These are phyloP conservation scores for Tachysurus vachellii DNA, from an alignment of 2,113 vertebrate genomes.

Conservation along the genomic window DNA sequence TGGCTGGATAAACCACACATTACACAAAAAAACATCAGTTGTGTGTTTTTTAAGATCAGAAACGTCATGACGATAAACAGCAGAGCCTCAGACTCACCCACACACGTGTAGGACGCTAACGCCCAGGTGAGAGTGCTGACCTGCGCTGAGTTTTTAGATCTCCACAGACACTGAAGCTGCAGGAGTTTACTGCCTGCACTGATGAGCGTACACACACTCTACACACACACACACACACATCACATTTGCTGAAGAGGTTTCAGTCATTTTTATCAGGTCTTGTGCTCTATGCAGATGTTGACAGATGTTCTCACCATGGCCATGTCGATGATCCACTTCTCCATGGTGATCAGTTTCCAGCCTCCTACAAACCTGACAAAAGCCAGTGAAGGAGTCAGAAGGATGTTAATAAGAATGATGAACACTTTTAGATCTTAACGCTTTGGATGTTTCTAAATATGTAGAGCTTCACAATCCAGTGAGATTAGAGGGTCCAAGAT, in stretches of 20 bases:
- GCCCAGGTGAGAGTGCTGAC: slow-evolving; percentile 85
- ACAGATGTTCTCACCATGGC: slow-evolving; percentile 78
- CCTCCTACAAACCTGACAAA: slow-evolving; percentile 75
- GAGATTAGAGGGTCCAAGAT: not conserved
- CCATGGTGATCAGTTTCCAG: slow-evolving; percentile 83
- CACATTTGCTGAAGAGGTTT: not conserved
- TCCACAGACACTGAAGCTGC: slow-evolving; percentile 87
- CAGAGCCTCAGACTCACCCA: slow-evolving; percentile 74
- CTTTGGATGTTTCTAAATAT: no score
- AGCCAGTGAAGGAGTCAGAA: slow-evolving; percentile 55
- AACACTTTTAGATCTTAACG: no score
- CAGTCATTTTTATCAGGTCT: not conserved
- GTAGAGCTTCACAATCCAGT: no score
- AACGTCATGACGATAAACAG: not conserved
- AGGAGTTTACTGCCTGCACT: slow-evolving; percentile 86
- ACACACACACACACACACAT: slow-evolving; percentile 38
- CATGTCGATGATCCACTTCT: slow-evolving; percentile 86
- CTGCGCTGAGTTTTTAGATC: slow-evolving; percentile 76
- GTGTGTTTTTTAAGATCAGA: not conserved
- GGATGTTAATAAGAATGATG: not conserved
- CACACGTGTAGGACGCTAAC: slow-evolving; percentile 80
- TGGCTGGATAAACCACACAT: slow-evolving; percentile 74
- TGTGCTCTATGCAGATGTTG: not conserved
- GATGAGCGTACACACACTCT: slow-evolving; percentile 87
- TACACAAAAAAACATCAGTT: not conserved